phyloP scores from a whole-genome alignment of 2,888 invertebrate genomes.

The Pelosia muscerda region DNA sequence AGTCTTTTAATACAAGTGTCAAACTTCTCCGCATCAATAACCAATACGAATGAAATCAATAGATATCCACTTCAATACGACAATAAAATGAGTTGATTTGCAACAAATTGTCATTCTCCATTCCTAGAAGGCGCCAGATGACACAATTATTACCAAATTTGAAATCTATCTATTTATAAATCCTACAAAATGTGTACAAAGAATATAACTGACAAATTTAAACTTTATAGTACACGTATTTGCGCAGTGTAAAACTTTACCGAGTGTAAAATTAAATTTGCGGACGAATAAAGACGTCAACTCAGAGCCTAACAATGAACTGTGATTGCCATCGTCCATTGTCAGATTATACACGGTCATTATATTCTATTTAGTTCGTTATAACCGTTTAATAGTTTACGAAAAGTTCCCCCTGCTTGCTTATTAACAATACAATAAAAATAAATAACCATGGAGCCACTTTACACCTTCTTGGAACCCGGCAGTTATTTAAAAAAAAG shows the following conservation, averaged over 20 bases:
- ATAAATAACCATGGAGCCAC: constrained; percentile 85
- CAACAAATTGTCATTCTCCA: constrained; percentile 76
- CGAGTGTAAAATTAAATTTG: constrained; percentile 53
- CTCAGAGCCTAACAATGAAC: constrained; percentile 75
- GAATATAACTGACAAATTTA: not conserved
- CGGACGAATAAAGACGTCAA: constrained; percentile 78
- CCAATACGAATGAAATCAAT: constrained; percentile 36
- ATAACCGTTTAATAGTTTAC: constrained; percentile 85
- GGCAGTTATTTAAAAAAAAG: constrained; percentile 77
- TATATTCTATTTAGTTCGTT: constrained; percentile 87
- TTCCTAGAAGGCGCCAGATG: constrained; percentile 75
- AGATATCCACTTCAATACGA: constrained; percentile 42
- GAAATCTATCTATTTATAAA: constrained; percentile 59
- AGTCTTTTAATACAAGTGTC: constrained; percentile 31
- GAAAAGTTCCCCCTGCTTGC: constrained; percentile 80
- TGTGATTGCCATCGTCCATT: constrained; percentile 80
- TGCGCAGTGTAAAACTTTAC: constrained; percentile 33
- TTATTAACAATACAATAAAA: constrained; percentile 87
- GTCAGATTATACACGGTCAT: constrained; percentile 83
- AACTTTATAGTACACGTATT: constrained; percentile 27
- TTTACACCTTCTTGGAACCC: constrained; percentile 86
- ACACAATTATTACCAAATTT: constrained; percentile 67
- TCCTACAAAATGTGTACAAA: constrained; percentile 15
- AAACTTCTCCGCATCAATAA: constrained; percentile 45
- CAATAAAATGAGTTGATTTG: constrained; percentile 65